Base-by-base conservation (phyloP, 2,888 invertebrate genomes). In the Allophyes oxyacanthae region DNA sequence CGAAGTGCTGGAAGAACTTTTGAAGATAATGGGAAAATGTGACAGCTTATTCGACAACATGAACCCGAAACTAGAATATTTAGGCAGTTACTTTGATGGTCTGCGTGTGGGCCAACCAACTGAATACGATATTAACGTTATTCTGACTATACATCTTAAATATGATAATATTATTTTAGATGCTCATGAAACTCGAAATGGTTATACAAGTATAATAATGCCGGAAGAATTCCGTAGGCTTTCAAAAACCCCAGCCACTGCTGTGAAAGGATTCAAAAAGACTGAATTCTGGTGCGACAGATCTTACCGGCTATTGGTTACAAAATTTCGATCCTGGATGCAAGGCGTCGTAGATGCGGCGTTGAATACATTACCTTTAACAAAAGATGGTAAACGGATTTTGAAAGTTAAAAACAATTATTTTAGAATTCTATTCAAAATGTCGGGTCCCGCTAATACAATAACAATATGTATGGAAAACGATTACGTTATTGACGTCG, bases 11-110 rank as follows among this genome's bases (percentile, higher is more conserved):
- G 64, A 79, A 51, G 64, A 81, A 64, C 58, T 89, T 26, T 61
- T 88, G 13, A 77, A 73, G 15, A 72, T 66, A 52, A 88, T 89
- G 87, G 77, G 79, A 48, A 50, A 70, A 36, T 77, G 76, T 53
- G 77, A 87, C 59, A 62, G 59, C 14, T 72, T 88, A 37, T 89
- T 89, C 52, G 50, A 72, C 14, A 84, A 77, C 48, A 79, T 89
- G 79, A 86, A 83, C 45, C 89, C 89, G 6, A 85, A 71, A 53
- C 66, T 89, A 15, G 87, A 83, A 64, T 89, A 84, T 59, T 78
- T 89, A 45, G 89, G 89, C 2, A 89, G 89, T 57, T 89, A 88
- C 61, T 89, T 82, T 57, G 89, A 89, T 50, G 84, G 87, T 28
- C 63, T 89, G 13, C 84, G 89, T 6, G 86, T 89, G 11, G 88